Percentiles rank a stretch among this genome's conserved stretches.
Conservation (phyloP, 2,113 vertebrate species). For the Ascaphus truei region DNA sequence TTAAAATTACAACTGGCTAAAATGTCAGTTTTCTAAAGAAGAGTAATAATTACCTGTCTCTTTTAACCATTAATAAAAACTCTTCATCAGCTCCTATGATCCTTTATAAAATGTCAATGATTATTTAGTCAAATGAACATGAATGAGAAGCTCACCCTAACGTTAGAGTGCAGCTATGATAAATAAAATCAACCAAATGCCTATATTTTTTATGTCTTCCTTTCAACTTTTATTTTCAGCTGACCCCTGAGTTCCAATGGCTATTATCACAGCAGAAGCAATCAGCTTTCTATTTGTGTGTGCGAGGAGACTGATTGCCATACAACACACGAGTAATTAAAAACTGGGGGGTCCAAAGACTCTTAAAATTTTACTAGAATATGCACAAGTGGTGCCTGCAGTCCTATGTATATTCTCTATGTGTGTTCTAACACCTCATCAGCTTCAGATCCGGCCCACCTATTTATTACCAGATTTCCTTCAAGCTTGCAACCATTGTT, state of each 20-base stretch:
- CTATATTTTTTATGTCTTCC: neutral
- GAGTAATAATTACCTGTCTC: too few species aligned
- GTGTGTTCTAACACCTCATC: neutral
- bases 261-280: neutral
- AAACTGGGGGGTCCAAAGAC: conserved; percentile 20
- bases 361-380: conserved; percentile 25
- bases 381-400: neutral
- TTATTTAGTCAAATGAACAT: too few species aligned
- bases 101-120: too few species aligned
- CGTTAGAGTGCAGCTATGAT: too few species aligned
- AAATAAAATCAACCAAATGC: too few species aligned
- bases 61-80: too few species aligned
- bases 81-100: too few species aligned
- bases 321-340: conserved; percentile 22
- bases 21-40: too few species aligned
- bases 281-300: neutral
- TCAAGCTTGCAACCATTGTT: neutral
- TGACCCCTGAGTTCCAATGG: neutral
- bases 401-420: conserved; percentile 15
- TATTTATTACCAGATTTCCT: conserved; percentile 11
- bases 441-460: neutral
- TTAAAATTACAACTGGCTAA: too few species aligned
- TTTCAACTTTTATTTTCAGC: neutral
- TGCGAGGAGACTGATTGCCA: conserved; percentile 15
- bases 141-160: too few species aligned